Evolutionary conservation across 2,888 invertebrate species (phyloP).

Genomic region (Eulithis prunata): DNA sequence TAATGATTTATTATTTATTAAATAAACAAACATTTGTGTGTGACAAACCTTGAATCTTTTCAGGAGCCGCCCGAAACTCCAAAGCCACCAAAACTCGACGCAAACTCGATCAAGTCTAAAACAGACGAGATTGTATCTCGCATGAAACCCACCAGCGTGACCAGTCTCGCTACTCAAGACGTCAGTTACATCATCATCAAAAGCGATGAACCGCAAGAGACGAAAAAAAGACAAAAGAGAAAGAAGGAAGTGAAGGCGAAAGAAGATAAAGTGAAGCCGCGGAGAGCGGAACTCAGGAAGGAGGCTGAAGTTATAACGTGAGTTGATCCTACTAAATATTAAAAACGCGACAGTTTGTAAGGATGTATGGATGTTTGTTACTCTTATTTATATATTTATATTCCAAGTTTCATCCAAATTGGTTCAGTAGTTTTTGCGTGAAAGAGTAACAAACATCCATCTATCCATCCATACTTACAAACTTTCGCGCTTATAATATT

Average conservation of each 20-base stretch:
- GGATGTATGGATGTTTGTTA: too few species aligned
- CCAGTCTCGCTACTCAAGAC: conserved; percentile 60
- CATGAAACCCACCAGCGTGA: conserved; percentile 57
- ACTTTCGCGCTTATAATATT: too few species aligned
- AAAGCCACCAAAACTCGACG: conserved; percentile 14
- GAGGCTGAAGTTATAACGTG: conserved; percentile 58
- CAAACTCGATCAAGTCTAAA: neutral
- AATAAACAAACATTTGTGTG: too few species aligned
- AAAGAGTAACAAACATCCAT: too few species aligned
- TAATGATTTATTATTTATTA: too few species aligned
- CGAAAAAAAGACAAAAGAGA: conserved; percentile 40
- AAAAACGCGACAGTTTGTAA: too few species aligned
- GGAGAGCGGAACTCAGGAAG: conserved; percentile 28
- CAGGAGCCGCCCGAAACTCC: neutral
- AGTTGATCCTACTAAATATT: conserved; percentile 36
- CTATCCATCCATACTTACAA: too few species aligned
- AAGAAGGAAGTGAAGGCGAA: conserved; percentile 27
- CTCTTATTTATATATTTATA: too few species aligned
- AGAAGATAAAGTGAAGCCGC: conserved; percentile 20
- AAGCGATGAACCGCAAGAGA: conserved; percentile 43
- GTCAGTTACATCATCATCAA: conserved; percentile 78
- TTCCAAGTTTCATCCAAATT: too few species aligned
- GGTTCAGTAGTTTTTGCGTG: too few species aligned
- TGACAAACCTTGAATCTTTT: neutral
- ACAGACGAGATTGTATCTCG: conserved; percentile 51